phyloP scores from a whole-genome alignment of 92 coral and sea anemone species.

The Parazoanthus darwini region DNA sequence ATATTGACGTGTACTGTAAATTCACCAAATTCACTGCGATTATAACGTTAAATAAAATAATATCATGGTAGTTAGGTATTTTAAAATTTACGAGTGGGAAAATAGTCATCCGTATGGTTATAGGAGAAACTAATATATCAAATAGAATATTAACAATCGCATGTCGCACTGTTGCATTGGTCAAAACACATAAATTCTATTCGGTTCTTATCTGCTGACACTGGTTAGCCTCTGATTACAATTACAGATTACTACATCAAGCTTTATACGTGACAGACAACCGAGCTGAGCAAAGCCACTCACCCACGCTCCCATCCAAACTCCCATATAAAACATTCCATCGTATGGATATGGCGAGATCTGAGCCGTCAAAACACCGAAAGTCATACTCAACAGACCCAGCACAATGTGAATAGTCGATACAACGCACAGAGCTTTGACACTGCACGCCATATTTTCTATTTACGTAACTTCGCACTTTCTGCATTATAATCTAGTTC shows the following conservation, averaged over 20 bases:
- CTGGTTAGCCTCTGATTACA: not conserved
- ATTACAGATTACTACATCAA: too few species aligned
- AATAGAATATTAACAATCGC: not conserved
- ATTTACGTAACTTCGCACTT: too few species aligned
- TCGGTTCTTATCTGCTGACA: not conserved
- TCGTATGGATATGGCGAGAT: conserved; percentile 50
- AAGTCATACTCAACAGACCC: conserved; percentile 52
- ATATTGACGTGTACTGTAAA: too few species aligned
- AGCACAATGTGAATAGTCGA: conserved; percentile 55
- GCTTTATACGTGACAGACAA: not conserved
- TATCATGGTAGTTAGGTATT: too few species aligned
- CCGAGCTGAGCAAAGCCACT: not conserved
- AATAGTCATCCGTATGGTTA: too few species aligned
- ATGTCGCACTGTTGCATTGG: not conserved
- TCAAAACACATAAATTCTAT: not conserved
- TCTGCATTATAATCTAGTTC: not conserved
- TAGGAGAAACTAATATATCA: too few species aligned
- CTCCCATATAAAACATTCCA: conserved; percentile 83
- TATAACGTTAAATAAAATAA: too few species aligned
- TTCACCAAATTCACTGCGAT: too few species aligned
- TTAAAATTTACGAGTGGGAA: too few species aligned
- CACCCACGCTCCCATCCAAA: conserved; percentile 92
- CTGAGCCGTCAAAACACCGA: conserved; percentile 64
- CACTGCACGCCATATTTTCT: conserved; percentile 42
- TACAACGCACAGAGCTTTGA: conserved; percentile 35